Percentiles rank a stretch among this genome's conserved stretches.
phyloP scores from a whole-genome alignment of 2,797 vertebrate species.

The Sebastes minor region DNA sequence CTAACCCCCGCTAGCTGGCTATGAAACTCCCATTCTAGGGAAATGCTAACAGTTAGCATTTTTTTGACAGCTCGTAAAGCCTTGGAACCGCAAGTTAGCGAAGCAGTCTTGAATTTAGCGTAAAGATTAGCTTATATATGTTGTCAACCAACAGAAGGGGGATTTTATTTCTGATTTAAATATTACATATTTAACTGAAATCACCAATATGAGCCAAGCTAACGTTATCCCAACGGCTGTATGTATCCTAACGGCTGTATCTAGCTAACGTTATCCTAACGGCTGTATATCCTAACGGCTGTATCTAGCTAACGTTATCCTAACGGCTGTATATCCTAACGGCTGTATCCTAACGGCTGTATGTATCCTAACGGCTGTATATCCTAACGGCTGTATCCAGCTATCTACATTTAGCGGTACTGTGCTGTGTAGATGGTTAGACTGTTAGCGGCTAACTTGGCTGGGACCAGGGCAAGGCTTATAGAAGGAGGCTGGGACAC shows the following conservation, averaged over 20 bases:
- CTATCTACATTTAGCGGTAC: conserved; percentile 5
- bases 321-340: no score
- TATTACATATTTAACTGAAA: no score
- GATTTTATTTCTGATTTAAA: background rate
- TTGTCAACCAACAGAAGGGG: background rate
- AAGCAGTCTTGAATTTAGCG: background rate
- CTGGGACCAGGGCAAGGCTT: conserved; percentile 35
- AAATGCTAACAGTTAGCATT: conserved; percentile 61
- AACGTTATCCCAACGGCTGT: background rate
- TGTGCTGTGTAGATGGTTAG: conserved; percentile 36
- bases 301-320: background rate
- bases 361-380: background rate
- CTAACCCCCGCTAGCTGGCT: conserved; percentile 21
- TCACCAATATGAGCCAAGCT: background rate
- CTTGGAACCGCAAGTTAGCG: background rate
- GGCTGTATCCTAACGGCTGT: background rate
- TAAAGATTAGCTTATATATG: background rate
- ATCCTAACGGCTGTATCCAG: background rate
- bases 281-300: background rate
- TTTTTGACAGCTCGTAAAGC: conserved; percentile 51
- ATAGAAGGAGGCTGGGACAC: no score
- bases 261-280: background rate
- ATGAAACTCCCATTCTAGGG: conserved; percentile 26
- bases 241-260: no score
- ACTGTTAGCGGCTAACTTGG: conserved; percentile 67